phyloP scores from a whole-genome alignment of 2,888 invertebrate species.

The Synergus umbraculus region DNA sequence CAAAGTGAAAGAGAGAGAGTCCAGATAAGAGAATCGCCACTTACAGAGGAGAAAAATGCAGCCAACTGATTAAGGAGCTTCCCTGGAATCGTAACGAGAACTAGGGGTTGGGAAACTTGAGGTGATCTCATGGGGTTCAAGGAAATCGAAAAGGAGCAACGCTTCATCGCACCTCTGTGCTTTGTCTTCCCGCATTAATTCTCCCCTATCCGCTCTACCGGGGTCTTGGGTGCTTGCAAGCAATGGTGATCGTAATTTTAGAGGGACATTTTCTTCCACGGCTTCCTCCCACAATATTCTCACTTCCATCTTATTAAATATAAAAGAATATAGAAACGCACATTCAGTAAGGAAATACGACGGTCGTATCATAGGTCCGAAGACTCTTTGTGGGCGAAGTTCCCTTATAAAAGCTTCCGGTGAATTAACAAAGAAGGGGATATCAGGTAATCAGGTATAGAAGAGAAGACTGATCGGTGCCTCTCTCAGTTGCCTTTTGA shows the following conservation, averaged over 20 bases:
- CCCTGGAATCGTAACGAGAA: constrained; percentile 40
- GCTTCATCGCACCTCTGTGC: constrained; percentile 41
- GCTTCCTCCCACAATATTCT: constrained; percentile 21
- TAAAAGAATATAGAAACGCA: background rate
- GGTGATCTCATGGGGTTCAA: constrained; percentile 26
- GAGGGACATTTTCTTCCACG: background rate
- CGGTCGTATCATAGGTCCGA: too few species aligned
- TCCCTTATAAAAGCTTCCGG: too few species aligned
- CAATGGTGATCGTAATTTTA: constrained; percentile 35
- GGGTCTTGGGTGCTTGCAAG: constrained; percentile 21
- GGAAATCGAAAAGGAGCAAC: constrained; percentile 37
- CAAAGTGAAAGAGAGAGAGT: constrained; percentile 31
- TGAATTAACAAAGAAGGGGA: too few species aligned
- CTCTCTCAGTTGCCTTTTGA: too few species aligned
- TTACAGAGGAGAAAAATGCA: constrained; percentile 64
- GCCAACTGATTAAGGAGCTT: constrained; percentile 64
- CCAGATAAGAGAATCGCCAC: constrained; percentile 67
- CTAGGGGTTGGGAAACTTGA: constrained; percentile 13
- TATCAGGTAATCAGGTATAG: too few species aligned
- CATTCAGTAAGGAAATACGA: too few species aligned
- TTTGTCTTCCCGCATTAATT: constrained; percentile 40
- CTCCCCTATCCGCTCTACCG: constrained; percentile 20
- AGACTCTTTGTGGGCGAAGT: too few species aligned
- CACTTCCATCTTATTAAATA: constrained; percentile 11
- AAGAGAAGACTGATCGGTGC: too few species aligned